phyloP scores from a whole-genome alignment of 2,797 vertebrate genomes.

The Euphonia xanthogaster region DNA sequence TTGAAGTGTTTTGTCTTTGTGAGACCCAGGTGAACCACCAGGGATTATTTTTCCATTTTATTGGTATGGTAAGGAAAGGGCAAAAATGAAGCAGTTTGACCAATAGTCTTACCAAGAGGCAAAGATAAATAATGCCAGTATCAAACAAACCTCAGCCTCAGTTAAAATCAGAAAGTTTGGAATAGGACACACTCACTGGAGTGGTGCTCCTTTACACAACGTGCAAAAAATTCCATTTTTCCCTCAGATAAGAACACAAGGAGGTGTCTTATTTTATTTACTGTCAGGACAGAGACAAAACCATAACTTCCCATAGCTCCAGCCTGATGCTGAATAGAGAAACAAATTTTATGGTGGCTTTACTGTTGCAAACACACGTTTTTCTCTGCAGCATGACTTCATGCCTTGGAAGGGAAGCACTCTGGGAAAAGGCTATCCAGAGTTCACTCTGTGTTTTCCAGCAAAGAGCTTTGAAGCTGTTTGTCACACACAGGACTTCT shows the following conservation, averaged over 20 bases:
- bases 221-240: background rate
- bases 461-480: background rate
- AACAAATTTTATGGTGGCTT: background rate
- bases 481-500: background rate
- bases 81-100: background rate
- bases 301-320: background rate
- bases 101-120: background rate
- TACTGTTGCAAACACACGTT: background rate
- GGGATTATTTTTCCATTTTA: background rate
- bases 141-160: background rate
- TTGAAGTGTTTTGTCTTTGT: background rate
- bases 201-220: background rate
- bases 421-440: slow-evolving; percentile 11
- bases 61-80: background rate
- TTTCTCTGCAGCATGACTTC: background rate
- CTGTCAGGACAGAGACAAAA: background rate
- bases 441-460: slow-evolving; percentile 2
- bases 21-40: background rate
- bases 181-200: background rate
- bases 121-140: background rate
- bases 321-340: background rate
- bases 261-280: background rate
- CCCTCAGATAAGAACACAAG: background rate
- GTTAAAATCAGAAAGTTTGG: background rate
- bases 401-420: background rate